These are phyloP conservation scores for Diabrotica virgifera DNA, from an alignment of 1,140 invertebrate species.

Conservation along the genomic window DNA sequence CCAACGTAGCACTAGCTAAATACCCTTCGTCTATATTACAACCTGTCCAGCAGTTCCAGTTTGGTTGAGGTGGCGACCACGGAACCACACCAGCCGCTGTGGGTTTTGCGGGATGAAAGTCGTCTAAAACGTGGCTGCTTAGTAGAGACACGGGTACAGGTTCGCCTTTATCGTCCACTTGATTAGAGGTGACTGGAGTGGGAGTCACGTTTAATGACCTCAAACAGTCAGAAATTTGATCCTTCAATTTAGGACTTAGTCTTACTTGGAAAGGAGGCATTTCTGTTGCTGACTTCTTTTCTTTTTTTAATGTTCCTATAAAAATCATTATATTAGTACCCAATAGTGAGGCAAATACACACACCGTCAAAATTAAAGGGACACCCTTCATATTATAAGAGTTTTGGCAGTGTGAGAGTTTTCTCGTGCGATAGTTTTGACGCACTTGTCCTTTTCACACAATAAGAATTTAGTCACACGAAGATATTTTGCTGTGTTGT, in stretches of 20 bases:
- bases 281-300: slow-evolving; percentile 64
- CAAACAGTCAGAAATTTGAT: slow-evolving; percentile 64
- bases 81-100: slow-evolving; percentile 75
- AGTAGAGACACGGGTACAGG: slow-evolving; percentile 54
- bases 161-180: slow-evolving; percentile 9
- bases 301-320: slow-evolving; percentile 62
- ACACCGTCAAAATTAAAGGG: too few relatives aligned
- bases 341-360: too few relatives aligned
- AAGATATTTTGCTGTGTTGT: too few relatives aligned
- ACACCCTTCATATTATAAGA: too few relatives aligned
- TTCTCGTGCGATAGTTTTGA: too few relatives aligned
- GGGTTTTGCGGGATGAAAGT: slow-evolving; percentile 58
- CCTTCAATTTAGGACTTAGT: slow-evolving; percentile 65
- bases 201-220: slow-evolving; percentile 59
- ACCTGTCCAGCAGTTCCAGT: slow-evolving; percentile 95
- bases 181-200: slow-evolving; percentile 29
- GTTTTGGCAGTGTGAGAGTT: too few relatives aligned
- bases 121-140: slow-evolving; percentile 59
- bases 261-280: slow-evolving; percentile 78
- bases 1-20: slow-evolving; percentile 72
- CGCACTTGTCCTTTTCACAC: too few relatives aligned
- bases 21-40: slow-evolving; percentile 92
- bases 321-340: slow-evolving; percentile 47
- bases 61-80: slow-evolving; percentile 91
- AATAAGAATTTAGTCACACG: too few relatives aligned